Evolutionary conservation across 2,797 vertebrate genomes (phyloP).

Genomic region (Manis javanica): DNA sequence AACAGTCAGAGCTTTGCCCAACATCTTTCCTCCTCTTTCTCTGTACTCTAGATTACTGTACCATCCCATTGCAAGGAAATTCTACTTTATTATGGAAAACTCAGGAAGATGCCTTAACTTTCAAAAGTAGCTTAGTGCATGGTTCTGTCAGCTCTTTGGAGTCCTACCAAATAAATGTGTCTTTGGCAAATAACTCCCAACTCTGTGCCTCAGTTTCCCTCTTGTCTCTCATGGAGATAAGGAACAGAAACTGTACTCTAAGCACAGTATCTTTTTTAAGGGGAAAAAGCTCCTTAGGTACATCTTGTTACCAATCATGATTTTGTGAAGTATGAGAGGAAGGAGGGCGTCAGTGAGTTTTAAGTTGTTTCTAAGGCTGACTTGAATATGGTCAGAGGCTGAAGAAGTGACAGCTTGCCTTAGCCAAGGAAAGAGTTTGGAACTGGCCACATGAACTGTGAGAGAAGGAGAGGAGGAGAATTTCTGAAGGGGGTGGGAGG

Average conservation of each 20-base stretch:
- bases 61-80: background rate
- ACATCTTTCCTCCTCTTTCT: background rate
- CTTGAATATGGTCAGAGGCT: background rate
- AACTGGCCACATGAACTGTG: background rate
- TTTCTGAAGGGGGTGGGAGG: background rate
- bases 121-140: background rate
- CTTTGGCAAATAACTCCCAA: background rate
- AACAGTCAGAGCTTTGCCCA: background rate
- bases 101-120: background rate
- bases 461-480: background rate
- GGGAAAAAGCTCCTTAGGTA: background rate
- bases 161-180: background rate
- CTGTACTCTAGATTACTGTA: background rate
- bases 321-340: background rate
- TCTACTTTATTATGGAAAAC: background rate
- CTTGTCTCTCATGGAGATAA: background rate
- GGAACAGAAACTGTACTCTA: background rate
- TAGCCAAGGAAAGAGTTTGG: background rate
- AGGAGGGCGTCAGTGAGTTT: background rate
- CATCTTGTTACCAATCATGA: background rate
- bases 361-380: background rate
- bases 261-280: background rate
- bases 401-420: background rate
- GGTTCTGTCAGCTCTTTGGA: background rate
- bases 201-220: constrained; percentile 20